A percentile compares a stretch with the other conserved stretches of the same genome.
These are phyloP conservation scores for Crocuta crocuta DNA, from an alignment of 2,113 vertebrate species.

Conservation along the genomic window DNA sequence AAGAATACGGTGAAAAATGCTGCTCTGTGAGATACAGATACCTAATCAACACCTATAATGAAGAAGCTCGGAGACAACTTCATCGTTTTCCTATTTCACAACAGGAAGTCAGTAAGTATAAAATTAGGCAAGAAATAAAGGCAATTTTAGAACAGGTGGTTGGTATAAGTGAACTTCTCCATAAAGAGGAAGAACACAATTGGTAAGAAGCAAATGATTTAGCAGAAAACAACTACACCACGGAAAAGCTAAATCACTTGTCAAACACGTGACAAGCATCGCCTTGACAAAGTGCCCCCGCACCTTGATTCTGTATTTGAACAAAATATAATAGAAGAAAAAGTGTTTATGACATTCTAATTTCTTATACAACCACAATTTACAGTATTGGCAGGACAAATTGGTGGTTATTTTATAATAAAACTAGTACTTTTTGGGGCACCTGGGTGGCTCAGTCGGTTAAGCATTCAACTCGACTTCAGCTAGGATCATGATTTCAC, in stretches of 20 bases:
- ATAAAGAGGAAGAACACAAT: background rate
- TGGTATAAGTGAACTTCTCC: background rate
- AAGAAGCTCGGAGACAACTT: background rate
- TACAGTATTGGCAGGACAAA: background rate
- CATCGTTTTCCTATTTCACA: background rate
- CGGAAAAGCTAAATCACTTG: background rate
- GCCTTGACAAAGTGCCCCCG: no score
- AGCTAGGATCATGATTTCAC: no score
- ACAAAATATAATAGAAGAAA: background rate
- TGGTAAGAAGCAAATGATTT: background rate
- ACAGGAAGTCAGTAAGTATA: background rate
- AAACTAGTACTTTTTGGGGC: background rate
- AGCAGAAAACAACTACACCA: background rate
- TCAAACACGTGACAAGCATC: background rate
- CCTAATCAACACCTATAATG: background rate
- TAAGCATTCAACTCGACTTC: no score
- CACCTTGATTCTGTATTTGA: background rate
- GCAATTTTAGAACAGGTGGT: constrained; percentile 3
- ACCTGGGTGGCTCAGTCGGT: no score
- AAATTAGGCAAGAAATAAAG: background rate
- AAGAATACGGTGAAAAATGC: background rate
- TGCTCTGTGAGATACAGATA: background rate
- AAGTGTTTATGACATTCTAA: background rate
- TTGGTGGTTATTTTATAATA: background rate
- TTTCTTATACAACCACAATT: constrained; percentile 25